Percentiles rank a stretch among this genome's conserved stretches.
phyloP scores from a whole-genome alignment of 2,797 vertebrate species.

The Takifugu rubripes region DNA sequence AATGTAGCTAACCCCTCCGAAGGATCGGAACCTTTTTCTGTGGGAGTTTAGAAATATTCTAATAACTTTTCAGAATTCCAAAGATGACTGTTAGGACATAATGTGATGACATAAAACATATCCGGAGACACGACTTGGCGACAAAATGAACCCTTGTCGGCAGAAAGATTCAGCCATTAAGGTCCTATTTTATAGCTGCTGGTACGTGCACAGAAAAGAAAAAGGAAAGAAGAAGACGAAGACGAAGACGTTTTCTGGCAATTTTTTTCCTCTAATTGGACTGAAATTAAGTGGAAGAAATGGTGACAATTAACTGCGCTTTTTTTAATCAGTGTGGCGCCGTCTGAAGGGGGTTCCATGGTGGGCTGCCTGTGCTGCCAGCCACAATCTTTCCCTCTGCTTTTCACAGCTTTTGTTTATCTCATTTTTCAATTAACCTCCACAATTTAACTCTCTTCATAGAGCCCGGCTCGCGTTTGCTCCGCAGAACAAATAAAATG shows the following conservation, averaged over 20 bases:
- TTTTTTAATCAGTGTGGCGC: slow-evolving; percentile 70
- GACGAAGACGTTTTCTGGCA: slow-evolving; percentile 69
- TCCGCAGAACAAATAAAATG: slow-evolving; percentile 83
- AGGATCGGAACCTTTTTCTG: too few relatives aligned
- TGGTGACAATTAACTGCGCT: slow-evolving; percentile 84
- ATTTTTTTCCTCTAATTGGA: slow-evolving; percentile 78
- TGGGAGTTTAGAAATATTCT: too few relatives aligned
- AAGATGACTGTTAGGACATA: slow-evolving; percentile 36
- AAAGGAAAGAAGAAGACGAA: slow-evolving; percentile 15
- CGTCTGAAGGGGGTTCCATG: slow-evolving; percentile 77
- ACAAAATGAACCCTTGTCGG: slow-evolving; percentile 48
- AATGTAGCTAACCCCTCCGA: too few relatives aligned
- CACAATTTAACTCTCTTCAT: slow-evolving; percentile 84
- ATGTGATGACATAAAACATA: slow-evolving; percentile 23
- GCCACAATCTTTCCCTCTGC: slow-evolving; percentile 81
- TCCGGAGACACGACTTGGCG: slow-evolving; percentile 38
- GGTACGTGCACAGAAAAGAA: slow-evolving; percentile 78
- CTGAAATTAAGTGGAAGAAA: slow-evolving; percentile 90
- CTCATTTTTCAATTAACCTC: slow-evolving; percentile 97
- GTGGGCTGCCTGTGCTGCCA: slow-evolving; percentile 73
- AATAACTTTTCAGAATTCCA: slow-evolving; percentile 5
- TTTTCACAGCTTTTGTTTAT: slow-evolving; percentile 89
- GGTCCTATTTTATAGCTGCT: slow-evolving; percentile 71
- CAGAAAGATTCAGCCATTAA: slow-evolving; percentile 49
- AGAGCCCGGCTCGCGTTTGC: slow-evolving; percentile 80